Evolutionary conservation across 2,888 invertebrate genomes (phyloP), one percentile per base, ranked within the genome.

Genomic region (Eugnorisma glareosa): DNA sequence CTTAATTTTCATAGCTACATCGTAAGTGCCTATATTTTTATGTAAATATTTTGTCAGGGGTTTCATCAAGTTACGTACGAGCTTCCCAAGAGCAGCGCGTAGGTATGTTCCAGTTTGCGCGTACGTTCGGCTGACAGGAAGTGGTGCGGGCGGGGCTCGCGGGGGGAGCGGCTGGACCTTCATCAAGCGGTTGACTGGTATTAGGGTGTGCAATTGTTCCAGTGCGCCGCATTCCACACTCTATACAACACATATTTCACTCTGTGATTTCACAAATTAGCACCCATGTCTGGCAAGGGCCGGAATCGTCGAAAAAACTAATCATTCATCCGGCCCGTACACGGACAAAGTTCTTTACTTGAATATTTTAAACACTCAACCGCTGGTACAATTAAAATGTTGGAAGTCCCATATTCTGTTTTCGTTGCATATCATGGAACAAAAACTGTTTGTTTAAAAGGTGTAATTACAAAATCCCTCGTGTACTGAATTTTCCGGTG

Each of bases 101-200:
- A 89, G 88, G 83, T 84, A 83, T 81, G 73, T 80, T 77, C 59
- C 70, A 75, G 76, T 74, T 81, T 88, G 83, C 84, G 90, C 88
- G 75, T 79, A 83, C 82, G 87, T 78, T 85, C 82, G 88, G 85
- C 90, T 90, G 92, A 91, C 90, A 91, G 92, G 89, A 89, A 89
- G 88, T 76, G 89, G 89, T 73, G 86, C 88, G 90, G 87, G 88
- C 84, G 86, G 83, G 90, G 84, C 5, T 40, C 43, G 72, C 18
- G n/a, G 24, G 51, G 48, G 10, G 18, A 86, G 84, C 87, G 88
- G 89, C 89, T 88, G 94, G 93, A 96, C 96, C 96, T 96, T 94
- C 95, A 95, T 96, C 96, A 96, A 96, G 94, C 94, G 94, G 93
- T 93, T 96, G 96, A 96, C 96, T 96, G 96, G 93, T 96, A 96